Conservation (phyloP, 2,113 vertebrate genomes). For the Centropristis striata region DNA sequence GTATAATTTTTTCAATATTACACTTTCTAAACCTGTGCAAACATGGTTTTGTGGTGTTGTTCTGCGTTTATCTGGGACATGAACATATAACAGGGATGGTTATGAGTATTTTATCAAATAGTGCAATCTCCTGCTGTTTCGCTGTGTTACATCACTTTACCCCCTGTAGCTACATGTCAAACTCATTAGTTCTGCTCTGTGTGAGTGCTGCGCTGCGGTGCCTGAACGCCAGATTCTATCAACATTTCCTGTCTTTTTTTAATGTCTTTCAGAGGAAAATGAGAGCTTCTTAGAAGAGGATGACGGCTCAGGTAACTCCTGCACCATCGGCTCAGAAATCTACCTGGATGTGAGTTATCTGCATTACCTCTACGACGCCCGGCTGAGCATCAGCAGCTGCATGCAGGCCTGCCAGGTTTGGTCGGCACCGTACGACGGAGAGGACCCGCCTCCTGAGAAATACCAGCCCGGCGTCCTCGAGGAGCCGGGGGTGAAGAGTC, state of each 20-base stretch:
- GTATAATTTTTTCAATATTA: constrained; percentile 23
- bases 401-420: constrained; percentile 91
- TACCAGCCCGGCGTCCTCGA: constrained; percentile 86
- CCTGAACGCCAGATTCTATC: constrained; percentile 30
- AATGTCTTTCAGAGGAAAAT: constrained; percentile 72
- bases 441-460: constrained; percentile 89
- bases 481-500: constrained; percentile 70
- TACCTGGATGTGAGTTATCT: constrained; percentile 95
- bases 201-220: constrained; percentile 1
- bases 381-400: constrained; percentile 88
- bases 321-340: constrained; percentile 91
- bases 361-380: constrained; percentile 95
- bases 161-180: constrained; percentile 59
- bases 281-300: constrained; percentile 32
- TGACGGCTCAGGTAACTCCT: constrained; percentile 79
- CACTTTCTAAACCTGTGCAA: constrained; percentile 13
- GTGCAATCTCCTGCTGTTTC: constrained; percentile 53
- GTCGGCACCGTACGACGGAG: constrained; percentile 94
- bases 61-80: constrained; percentile 46
- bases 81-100: constrained; percentile 24
- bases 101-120: constrained; percentile 42
- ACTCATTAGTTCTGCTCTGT: constrained; percentile 65
- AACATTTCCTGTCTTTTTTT: constrained; percentile 22
- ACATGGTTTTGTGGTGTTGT: constrained; percentile 31
- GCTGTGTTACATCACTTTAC: constrained; percentile 55